Conservation (phyloP, 2,888 invertebrate genomes). For the Drosophila cyrtoloma region DNA sequence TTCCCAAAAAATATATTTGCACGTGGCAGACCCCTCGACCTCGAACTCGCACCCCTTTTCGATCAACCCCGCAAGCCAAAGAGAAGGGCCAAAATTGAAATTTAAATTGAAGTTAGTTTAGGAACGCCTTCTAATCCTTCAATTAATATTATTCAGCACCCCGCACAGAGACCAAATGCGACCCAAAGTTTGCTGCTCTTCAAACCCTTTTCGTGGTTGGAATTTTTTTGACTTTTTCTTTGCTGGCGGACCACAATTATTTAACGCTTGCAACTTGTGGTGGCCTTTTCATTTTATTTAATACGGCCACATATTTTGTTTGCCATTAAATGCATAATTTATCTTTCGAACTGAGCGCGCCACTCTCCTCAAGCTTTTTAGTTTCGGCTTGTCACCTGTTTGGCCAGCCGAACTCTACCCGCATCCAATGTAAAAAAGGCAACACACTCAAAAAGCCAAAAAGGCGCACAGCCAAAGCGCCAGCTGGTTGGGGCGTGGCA, state of each 20-base stretch:
- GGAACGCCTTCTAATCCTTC: slow-evolving; percentile 74
- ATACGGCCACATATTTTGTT: slow-evolving; percentile 14
- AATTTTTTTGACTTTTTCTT: slow-evolving; percentile 39
- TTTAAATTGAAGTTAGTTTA: slow-evolving; percentile 76
- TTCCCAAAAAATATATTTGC: slow-evolving; percentile 62
- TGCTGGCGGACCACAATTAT: slow-evolving; percentile 60
- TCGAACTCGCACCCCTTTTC: background rate
- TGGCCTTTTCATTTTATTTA: slow-evolving; percentile 15
- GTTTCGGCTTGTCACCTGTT: slow-evolving; percentile 65
- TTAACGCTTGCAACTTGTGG: slow-evolving; percentile 50
- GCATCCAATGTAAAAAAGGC: slow-evolving; percentile 35
- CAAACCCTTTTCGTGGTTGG: slow-evolving; percentile 72
- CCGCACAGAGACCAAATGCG: slow-evolving; percentile 43
- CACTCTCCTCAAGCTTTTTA: slow-evolving; percentile 26
- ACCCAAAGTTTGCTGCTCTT: slow-evolving; percentile 55
- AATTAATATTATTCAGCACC: slow-evolving; percentile 74
- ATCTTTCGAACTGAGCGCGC: slow-evolving; percentile 46
- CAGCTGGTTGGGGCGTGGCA: slow-evolving; percentile 35
- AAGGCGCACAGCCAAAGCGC: background rate
- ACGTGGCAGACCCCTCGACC: slow-evolving; percentile 49
- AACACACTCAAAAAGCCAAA: slow-evolving; percentile 22
- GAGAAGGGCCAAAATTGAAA: slow-evolving; percentile 62
- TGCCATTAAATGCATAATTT: slow-evolving; percentile 65
- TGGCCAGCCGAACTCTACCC: slow-evolving; percentile 37
- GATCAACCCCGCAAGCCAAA: background rate